Base-by-base conservation (phyloP, 2,888 invertebrate genomes). In the Caenorhabditis becei region DNA sequence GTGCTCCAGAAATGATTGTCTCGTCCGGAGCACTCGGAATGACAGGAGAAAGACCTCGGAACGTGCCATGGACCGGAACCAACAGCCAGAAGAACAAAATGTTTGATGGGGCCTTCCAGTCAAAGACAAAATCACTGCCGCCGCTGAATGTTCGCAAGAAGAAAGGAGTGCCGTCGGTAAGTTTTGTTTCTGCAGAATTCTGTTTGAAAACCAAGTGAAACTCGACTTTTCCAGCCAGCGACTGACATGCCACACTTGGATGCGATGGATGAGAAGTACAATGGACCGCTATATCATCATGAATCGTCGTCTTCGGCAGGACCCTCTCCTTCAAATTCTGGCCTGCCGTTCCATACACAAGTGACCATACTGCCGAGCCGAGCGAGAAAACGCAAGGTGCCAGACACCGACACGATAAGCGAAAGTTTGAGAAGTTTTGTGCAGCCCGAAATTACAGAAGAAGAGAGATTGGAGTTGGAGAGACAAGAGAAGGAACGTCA, bases 1-100 rank as follows among this genome's bases (percentile, higher is more conserved):
- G 41, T 1, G 41, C 28, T n/a, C 70, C 70, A 0, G 70, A 71
- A 53, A 71, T 71, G 61, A 44, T 71, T 18, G 59, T 70, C 7
- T 37, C 59, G 14, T 70, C 61, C 20, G 41, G 70, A 28, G 53
- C 53, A 4, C 41, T 61, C 10, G 70, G 61, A 71, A 53, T 53
- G 70, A 49, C 70, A 1, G 16, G 24, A 18, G 5, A 53, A 26
- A 62, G 26, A 23, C 26, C 47, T 32, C 41, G 41, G 14, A 41
- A 41, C 41, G 41, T 41, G 10, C 41, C 41, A 14, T 41, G 41
- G 41, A 16, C 16, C 16, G 41, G 41, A 14, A 32, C 5, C 10
- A 32, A 7, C 5, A 32, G 10, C n/a, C 41, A 35, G 20, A 23
- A 3, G 14, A 18, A n/a, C 62, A 11, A 11, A 28, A 62, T 14